Conservation (phyloP, 2,797 vertebrate species). For the Gouania willdenowi region DNA sequence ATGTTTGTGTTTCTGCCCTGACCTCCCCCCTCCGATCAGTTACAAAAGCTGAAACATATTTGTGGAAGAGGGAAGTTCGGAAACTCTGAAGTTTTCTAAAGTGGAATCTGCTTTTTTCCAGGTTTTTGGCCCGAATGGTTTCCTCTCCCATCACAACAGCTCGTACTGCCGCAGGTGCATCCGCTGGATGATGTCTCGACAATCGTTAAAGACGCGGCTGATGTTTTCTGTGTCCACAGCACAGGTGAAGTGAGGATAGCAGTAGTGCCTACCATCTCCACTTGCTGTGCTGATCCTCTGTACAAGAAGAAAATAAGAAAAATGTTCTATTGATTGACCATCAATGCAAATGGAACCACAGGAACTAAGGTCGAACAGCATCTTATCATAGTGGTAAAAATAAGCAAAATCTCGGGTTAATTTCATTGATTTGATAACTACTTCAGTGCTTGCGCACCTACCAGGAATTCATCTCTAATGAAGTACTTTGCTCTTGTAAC, state of each 20-base stretch:
- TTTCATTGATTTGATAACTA: too few relatives aligned
- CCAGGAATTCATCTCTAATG: conserved; percentile 97
- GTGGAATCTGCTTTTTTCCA: conserved; percentile 22
- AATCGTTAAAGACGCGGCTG: conserved; percentile 97
- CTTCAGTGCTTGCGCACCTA: conserved; percentile 71
- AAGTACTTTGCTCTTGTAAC: conserved; percentile 99
- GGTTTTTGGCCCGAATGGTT: conserved; percentile 23
- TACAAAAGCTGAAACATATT: conserved; percentile 37
- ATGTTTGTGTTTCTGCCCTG: conserved; percentile 10
- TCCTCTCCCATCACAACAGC: conserved; percentile 75
- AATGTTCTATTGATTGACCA: too few relatives aligned
- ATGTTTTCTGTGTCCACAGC: conserved; percentile 98
- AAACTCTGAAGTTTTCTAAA: conserved; percentile 27
- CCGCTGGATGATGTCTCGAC: conserved; percentile 98
- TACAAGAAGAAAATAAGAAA: neutral
- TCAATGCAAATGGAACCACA: too few relatives aligned
- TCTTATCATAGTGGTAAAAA: too few relatives aligned
- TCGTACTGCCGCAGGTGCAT: conserved; percentile 98
- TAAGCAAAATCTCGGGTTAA: too few relatives aligned
- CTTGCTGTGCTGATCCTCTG: conserved; percentile 99
- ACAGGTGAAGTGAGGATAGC: conserved; percentile 97
- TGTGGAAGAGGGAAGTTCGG: conserved; percentile 42
- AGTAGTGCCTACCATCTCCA: conserved; percentile 95
- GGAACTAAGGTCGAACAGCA: too few relatives aligned
- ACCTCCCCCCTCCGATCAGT: conserved; percentile 20